These are phyloP conservation scores for Plusia festucae DNA, from an alignment of 2,888 invertebrate species.

Conservation along the genomic window DNA sequence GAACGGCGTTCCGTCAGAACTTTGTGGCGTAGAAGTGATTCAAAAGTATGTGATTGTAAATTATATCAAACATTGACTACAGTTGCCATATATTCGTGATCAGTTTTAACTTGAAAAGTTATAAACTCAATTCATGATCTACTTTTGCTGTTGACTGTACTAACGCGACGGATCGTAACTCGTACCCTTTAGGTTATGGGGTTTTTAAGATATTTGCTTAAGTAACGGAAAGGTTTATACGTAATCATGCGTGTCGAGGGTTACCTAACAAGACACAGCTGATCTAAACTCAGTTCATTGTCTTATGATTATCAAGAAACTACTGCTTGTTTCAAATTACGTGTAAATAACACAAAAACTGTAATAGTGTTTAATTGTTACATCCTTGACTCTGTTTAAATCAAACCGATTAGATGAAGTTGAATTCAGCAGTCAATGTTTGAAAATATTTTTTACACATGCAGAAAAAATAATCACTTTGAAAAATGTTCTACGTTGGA, in stretches of 20 bases:
- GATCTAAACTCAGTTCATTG: background rate
- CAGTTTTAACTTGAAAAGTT: too few relatives aligned
- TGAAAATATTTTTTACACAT: background rate
- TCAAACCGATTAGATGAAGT: conserved; percentile 6
- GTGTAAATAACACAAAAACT: conserved; percentile 11
- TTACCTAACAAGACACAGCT: background rate
- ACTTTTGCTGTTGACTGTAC: too few relatives aligned
- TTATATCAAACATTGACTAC: too few relatives aligned
- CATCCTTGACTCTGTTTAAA: conserved; percentile 30
- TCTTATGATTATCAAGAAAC: too few relatives aligned
- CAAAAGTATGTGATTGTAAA: too few relatives aligned
- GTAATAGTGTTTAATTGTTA: conserved; percentile 34
- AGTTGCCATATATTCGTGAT: too few relatives aligned
- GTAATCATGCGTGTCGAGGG: background rate
- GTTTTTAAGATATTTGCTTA: background rate
- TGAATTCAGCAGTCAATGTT: background rate
- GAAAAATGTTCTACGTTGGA: background rate
- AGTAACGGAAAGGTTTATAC: background rate
- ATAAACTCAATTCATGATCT: too few relatives aligned
- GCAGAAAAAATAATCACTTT: background rate
- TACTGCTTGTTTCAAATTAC: background rate
- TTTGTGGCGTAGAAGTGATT: too few relatives aligned
- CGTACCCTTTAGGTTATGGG: background rate
- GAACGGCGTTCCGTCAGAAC: too few relatives aligned
- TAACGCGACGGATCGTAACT: background rate